Base-by-base conservation (phyloP, 2,888 invertebrate species). In the Perizoma affinitatum region DNA sequence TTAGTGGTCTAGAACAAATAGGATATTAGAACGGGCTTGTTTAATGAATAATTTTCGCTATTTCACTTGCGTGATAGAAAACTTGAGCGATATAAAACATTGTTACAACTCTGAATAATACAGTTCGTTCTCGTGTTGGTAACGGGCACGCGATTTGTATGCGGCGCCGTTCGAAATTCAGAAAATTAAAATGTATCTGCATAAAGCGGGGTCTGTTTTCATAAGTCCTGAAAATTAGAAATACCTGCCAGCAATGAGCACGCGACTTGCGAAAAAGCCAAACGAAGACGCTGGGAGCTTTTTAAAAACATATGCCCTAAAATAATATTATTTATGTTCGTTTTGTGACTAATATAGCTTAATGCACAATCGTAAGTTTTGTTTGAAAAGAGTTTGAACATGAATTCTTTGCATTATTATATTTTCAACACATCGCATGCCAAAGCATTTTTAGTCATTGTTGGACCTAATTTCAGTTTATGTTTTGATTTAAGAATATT, bases 1-100 rank as follows among this genome's bases (percentile, higher is more conserved):
- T 54, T 41, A n/a, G 58, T 40, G 49, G 8, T 57, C 54, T 62
- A 36, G 61, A 61, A 54, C 52, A 70, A 59, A 66, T 63, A 66
- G 65, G 67, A 67, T 63, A 66, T 67, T 64, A 67, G 66, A 68
- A 63, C 64, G 47, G 6, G 55, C 58, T 68, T 69, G 69, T 73
- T 73, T 75, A 69, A 59, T 72, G 73, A 78, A 78, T 78, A 77
- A 79, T 82, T 82, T 81, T 80, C 79, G 75, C 76, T 68, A 69
- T 71, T 76, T 63, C 63, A 72, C 69, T 82, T 71, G 86, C 86
- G 87, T 87, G 86, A 78, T 82, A 67, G 71, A 72, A 73, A 81
- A 82, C 76, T 80, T 66, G 71, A 76, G 78, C 78, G 76, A 77
- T 78, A 76, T 69, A 74, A 74, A 74, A 75, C 72, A 75, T 76